Percentiles rank a stretch among this genome's conserved stretches.
These are phyloP conservation scores for Mythimna lalbum DNA, from an alignment of 2,888 invertebrate species.

Conservation along the genomic window DNA sequence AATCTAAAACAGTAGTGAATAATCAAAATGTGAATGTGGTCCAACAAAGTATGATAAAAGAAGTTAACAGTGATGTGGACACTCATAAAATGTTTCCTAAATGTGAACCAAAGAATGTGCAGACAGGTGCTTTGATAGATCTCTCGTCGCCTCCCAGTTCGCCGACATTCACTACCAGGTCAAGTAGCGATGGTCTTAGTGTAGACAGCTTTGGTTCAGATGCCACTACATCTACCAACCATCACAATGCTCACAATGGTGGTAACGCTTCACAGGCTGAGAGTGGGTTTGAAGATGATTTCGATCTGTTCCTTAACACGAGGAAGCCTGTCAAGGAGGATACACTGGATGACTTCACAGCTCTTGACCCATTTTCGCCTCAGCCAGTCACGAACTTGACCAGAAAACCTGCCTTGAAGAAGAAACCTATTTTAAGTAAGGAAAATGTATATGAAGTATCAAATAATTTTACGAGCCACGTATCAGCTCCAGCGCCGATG, in stretches of 20 bases:
- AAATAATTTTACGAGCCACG: slow-evolving; percentile 81
- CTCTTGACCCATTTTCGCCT: slow-evolving; percentile 91
- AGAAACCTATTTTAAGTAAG: slow-evolving; percentile 90
- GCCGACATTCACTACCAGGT: slow-evolving; percentile 93
- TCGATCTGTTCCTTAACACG: slow-evolving; percentile 92
- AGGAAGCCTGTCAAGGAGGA: slow-evolving; percentile 81
- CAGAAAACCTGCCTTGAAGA: slow-evolving; percentile 79
- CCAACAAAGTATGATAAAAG: slow-evolving; percentile 70
- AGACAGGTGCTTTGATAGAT: slow-evolving; percentile 92
- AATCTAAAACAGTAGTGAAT: slow-evolving; percentile 75
- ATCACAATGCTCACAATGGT: slow-evolving; percentile 89
- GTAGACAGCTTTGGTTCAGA: slow-evolving; percentile 95
- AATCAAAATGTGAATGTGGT: slow-evolving; percentile 66
- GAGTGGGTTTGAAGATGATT: slow-evolving; percentile 96
- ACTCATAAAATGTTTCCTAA: slow-evolving; percentile 84
- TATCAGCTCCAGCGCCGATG: slow-evolving; percentile 78
- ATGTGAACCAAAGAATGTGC: slow-evolving; percentile 85
- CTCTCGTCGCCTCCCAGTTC: slow-evolving; percentile 94
- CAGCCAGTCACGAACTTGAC: slow-evolving; percentile 68
- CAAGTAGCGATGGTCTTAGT: slow-evolving; percentile 94
- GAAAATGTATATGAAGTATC: slow-evolving; percentile 92
- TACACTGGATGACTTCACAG: slow-evolving; percentile 89
- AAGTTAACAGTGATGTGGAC: slow-evolving; percentile 79
- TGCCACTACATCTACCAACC: slow-evolving; percentile 91
- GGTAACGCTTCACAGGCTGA: slow-evolving; percentile 94